Evolutionary conservation across 2,113 vertebrate genomes (phyloP).

Genomic region (Myanophis thanlyinensis): DNA sequence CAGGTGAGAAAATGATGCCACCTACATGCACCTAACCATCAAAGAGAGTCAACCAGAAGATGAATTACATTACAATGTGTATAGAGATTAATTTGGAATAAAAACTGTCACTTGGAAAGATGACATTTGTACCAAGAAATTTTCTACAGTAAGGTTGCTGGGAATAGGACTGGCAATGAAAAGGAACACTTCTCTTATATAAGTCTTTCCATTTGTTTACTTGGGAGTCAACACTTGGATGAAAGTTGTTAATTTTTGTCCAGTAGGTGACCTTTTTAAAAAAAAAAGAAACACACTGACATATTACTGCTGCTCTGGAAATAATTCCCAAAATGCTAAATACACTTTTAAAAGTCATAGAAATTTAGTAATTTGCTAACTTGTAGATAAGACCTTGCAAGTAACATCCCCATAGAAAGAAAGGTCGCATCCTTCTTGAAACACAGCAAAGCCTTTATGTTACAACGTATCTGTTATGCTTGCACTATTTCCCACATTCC

Average conservation of each 20-base stretch:
- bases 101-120: neutral
- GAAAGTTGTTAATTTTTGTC: neutral
- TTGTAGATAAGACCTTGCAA: neutral
- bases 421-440: conserved; percentile 25
- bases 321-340: rapidly evolving
- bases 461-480: conserved; percentile 58
- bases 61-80: neutral
- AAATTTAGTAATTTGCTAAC: rapidly evolving
- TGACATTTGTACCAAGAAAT: neutral
- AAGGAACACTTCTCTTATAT: neutral
- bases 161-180: neutral
- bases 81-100: neutral
- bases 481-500: conserved; percentile 45
- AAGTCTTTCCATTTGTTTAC: neutral
- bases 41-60: neutral
- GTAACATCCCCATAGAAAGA: neutral
- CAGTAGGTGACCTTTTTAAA: neutral
- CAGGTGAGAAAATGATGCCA: conserved; percentile 89
- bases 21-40: conserved; percentile 88
- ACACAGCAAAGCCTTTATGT: conserved; percentile 30
- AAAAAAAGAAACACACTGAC: neutral
- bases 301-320: neutral
- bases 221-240: neutral
- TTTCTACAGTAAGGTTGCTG: neutral
- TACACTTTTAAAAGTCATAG: rapidly evolving